phyloP scores from a whole-genome alignment of 1,140 invertebrate species.

The Saccostrea cuccullata region DNA sequence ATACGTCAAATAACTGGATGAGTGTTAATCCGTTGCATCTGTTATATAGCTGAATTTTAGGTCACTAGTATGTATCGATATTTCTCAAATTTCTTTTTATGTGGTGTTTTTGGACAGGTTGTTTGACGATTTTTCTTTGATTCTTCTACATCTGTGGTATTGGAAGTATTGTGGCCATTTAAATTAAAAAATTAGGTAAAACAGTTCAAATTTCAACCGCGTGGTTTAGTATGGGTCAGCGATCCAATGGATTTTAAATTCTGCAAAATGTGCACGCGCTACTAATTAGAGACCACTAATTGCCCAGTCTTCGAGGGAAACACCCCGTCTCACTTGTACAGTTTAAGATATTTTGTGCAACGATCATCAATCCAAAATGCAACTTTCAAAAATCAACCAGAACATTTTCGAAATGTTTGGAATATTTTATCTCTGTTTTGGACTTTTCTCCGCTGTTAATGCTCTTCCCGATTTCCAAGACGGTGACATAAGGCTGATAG shows the following conservation, averaged over 20 bases:
- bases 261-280: slow-evolving; percentile 41
- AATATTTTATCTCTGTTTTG: slow-evolving; percentile 1
- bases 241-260: slow-evolving; percentile 12
- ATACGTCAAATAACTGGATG: not conserved
- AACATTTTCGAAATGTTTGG: not conserved
- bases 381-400: not conserved
- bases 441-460: not conserved
- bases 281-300: slow-evolving; percentile 35
- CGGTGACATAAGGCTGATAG: slow-evolving; percentile 61
- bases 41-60: not conserved
- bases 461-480: slow-evolving; percentile 15
- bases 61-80: slow-evolving; percentile 1
- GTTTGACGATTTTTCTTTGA: slow-evolving; percentile 2
- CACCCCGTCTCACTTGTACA: not conserved
- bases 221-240: slow-evolving; percentile 40
- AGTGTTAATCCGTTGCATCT: slow-evolving; percentile 2
- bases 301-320: slow-evolving; percentile 20
- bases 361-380: not conserved
- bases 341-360: not conserved
- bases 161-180: slow-evolving; percentile 10
- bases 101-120: not conserved
- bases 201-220: slow-evolving; percentile 33
- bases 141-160: slow-evolving; percentile 7
- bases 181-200: slow-evolving; percentile 35
- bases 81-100: slow-evolving; percentile 28